A percentile compares a stretch with the other conserved stretches of the same genome.
Evolutionary conservation across 2,888 invertebrate genomes (phyloP).

Genomic region (Cabera pusaria): DNA sequence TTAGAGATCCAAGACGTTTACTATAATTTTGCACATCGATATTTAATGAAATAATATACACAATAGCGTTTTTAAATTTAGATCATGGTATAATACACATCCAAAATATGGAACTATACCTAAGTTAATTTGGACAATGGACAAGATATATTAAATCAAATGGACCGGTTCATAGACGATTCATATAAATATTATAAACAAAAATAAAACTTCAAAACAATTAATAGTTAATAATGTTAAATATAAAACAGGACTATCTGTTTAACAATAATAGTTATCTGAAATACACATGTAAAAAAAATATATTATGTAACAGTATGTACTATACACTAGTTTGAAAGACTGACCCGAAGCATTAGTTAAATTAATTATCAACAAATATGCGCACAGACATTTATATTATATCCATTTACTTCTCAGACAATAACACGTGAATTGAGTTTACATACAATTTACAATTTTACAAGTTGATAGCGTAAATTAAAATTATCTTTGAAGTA

Average conservation of each 20-base stretch:
- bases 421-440: slow-evolving; percentile 5
- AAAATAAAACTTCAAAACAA: slow-evolving; percentile 63
- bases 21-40: slow-evolving; percentile 83
- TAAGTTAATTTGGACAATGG: slow-evolving; percentile 80
- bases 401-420: slow-evolving; percentile 30
- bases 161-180: slow-evolving; percentile 65
- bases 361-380: slow-evolving; percentile 29
- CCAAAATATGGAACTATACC: slow-evolving; percentile 81
- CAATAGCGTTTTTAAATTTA: slow-evolving; percentile 78
- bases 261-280: slow-evolving; percentile 80
- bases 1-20: slow-evolving; percentile 83
- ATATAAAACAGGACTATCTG: slow-evolving; percentile 75
- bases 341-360: slow-evolving; percentile 47
- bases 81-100: slow-evolving; percentile 79
- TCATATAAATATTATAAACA: slow-evolving; percentile 44
- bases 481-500: slow-evolving; percentile 3
- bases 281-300: slow-evolving; percentile 79
- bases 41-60: slow-evolving; percentile 80
- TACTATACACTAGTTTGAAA: slow-evolving; percentile 63
- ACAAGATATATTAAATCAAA: slow-evolving; percentile 70
- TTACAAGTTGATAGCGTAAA: not conserved
- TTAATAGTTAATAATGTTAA: slow-evolving; percentile 69
- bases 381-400: slow-evolving; percentile 26
- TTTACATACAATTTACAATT: slow-evolving; percentile 1
- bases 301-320: slow-evolving; percentile 74